These are phyloP conservation scores for Monopterus albus DNA, from an alignment of 2,113 vertebrate genomes.

Conservation along the genomic window DNA sequence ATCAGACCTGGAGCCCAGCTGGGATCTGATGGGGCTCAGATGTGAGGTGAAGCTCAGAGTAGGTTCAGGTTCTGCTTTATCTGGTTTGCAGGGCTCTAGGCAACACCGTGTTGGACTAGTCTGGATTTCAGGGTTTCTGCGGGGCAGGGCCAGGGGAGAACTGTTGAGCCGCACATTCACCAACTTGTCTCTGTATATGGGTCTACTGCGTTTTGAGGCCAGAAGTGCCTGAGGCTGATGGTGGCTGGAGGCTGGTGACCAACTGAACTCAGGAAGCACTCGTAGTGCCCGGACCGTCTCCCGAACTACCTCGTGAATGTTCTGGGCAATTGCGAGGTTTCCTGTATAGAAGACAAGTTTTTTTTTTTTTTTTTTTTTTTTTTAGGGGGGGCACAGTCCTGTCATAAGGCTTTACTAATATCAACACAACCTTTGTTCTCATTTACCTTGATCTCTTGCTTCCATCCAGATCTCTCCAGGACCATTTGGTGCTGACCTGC, in stretches of 20 bases:
- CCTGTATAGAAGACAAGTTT: constrained; percentile 32
- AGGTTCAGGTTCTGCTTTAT: background rate
- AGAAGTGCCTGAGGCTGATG: constrained; percentile 29
- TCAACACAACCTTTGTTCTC: background rate
- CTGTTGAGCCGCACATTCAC: background rate
- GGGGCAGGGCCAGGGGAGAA: background rate
- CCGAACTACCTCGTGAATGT: constrained; percentile 66
- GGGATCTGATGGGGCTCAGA: background rate
- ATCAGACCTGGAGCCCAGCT: background rate
- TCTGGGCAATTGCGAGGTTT: constrained; percentile 54
- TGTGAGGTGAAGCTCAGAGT: background rate
- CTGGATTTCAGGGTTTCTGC: constrained; percentile 13
- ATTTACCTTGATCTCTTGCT: constrained; percentile 55
- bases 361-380: no score
- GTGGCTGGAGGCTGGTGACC: constrained; percentile 47
- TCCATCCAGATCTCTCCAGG: constrained; percentile 79
- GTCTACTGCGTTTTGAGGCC: constrained; percentile 51
- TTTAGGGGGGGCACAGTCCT: no score
- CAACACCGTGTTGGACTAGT: background rate
- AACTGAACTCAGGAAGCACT: constrained; percentile 67
- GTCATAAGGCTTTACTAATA: no score
- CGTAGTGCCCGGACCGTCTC: constrained; percentile 31
- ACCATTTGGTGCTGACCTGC: constrained; percentile 68
- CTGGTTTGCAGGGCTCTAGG: background rate
- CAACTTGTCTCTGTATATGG: constrained; percentile 53